Evolutionary conservation across 1,140 invertebrate species (phyloP).

Genomic region (Elymnias hypermnestra): DNA sequence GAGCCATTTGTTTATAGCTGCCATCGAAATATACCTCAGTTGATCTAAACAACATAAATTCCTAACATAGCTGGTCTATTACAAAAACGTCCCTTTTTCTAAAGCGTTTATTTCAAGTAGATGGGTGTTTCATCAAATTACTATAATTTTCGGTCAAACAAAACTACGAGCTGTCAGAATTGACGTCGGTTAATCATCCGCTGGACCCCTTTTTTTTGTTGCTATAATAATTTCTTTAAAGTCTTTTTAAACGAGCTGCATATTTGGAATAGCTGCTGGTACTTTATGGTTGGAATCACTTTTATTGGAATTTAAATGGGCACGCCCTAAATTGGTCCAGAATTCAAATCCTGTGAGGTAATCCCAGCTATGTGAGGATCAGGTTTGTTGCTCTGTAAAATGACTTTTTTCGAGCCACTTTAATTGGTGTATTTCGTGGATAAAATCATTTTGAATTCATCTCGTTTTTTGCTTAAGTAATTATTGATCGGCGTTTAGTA

Average conservation of each 20-base stretch:
- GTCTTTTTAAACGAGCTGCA: conserved; percentile 60
- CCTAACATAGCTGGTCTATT: conserved; percentile 45
- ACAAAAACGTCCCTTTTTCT: conserved; percentile 34
- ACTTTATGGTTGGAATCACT: conserved; percentile 55
- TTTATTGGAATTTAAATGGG: conserved; percentile 63
- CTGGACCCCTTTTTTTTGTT: conserved; percentile 60
- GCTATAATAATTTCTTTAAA: conserved; percentile 68
- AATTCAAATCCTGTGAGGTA: conserved; percentile 9
- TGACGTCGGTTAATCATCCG: conserved; percentile 69
- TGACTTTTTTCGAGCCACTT: not conserved
- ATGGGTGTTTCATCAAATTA: conserved; percentile 68
- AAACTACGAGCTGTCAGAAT: conserved; percentile 66
- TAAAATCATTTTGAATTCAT: conserved; percentile 1
- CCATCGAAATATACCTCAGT: too few relatives aligned
- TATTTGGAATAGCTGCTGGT: conserved; percentile 61
- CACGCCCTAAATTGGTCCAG: conserved; percentile 16
- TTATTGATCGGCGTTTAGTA: not conserved
- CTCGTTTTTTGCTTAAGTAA: not conserved
- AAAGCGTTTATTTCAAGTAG: conserved; percentile 60
- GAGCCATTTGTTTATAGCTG: too few relatives aligned
- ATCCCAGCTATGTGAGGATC: conserved; percentile 4
- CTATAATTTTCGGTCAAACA: conserved; percentile 67
- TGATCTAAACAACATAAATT: too few relatives aligned
- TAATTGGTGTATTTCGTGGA: conserved; percentile 4
- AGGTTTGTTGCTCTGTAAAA: conserved; percentile 3